Base-by-base conservation (phyloP, 2,888 invertebrate species). In the Xestia rhomboidea region DNA sequence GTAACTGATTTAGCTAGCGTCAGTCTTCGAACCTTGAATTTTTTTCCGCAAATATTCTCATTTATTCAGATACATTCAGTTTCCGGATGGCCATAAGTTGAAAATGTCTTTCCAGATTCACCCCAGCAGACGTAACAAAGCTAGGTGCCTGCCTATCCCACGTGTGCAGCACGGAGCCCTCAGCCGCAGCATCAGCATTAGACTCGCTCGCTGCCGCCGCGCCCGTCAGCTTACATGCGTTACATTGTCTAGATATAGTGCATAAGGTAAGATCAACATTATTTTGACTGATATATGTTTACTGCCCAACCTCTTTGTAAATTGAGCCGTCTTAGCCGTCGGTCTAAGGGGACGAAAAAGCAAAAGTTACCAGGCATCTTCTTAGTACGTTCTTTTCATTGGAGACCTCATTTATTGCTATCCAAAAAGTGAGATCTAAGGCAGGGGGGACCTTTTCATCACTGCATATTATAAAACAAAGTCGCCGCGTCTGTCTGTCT, bases 211-310 rank as follows among this genome's bases (percentile, higher is more conserved):
- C 92, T 27, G 73, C 91, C 54, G 82, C 90, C 98, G 99, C 91
- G 97, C 99, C 95, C 97, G 98, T 88, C 97, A 97, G 98, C 70
- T 97, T 98, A 69, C 99, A 99, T 92, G 97, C 98, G 60, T 97
- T 98, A 88, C 98, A 99, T 91, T 98, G 99, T 80, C 98, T 99
- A 94, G 99, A 99, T 86, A 97, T 98, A 44, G 97, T 99, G 73
- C 98, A 99, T 91, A 98, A 99, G 97, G 98, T 98, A 82, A 18
- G 18, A 2, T 34, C 0, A 57, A 0, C 13, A 57, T 57, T 27
- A 4, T 57, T 27, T 57, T n/a, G 27, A 13, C 13, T 54, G 11
- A n/a, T 13, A n/a, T 2, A 51, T 51, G 10, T 11, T 11, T 24
- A n/a, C n/a, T 24, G 49, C 24, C 24, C 7, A 24, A 51, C 24